Evolutionary conservation across 2,113 vertebrate genomes (phyloP).

Genomic region (Malurus cyaneus): DNA sequence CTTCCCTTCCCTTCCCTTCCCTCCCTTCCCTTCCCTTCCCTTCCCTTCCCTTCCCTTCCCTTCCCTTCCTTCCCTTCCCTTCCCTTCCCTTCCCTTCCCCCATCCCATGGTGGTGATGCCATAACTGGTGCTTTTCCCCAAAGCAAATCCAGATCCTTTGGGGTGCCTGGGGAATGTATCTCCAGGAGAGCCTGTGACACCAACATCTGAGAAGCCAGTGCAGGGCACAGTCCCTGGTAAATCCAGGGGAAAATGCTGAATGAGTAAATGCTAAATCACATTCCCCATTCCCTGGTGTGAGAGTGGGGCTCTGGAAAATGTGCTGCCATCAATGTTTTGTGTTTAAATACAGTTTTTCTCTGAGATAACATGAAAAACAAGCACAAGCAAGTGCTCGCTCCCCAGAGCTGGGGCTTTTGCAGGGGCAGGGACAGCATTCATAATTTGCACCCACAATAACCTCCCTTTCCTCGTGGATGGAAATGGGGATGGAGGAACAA

Average conservation of each 20-base stretch:
- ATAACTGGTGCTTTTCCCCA: rapidly evolving
- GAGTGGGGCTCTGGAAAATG: not conserved
- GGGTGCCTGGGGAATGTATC: rapidly evolving
- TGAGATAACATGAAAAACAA: too few species aligned
- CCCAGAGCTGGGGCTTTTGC: not conserved
- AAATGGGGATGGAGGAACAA: not conserved
- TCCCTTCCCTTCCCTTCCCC: too few species aligned
- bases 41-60: not conserved
- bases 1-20: not conserved
- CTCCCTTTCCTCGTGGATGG: not conserved
- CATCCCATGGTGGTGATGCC: not conserved
- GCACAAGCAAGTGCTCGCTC: not conserved
- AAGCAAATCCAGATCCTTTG: not conserved
- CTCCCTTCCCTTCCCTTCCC: not conserved
- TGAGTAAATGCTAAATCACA: not conserved
- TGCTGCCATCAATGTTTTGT: not conserved
- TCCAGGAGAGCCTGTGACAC: rapidly evolving
- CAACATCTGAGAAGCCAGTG: rapidly evolving
- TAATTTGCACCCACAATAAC: not conserved
- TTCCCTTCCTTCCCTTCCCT: too few species aligned
- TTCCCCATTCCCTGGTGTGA: not conserved
- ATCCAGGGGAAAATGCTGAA: not conserved
- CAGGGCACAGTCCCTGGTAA: not conserved
- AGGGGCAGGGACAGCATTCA: not conserved
- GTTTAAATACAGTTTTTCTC: not conserved